Conservation (phyloP, 2,797 vertebrate genomes). For the Acomys russatus region DNA sequence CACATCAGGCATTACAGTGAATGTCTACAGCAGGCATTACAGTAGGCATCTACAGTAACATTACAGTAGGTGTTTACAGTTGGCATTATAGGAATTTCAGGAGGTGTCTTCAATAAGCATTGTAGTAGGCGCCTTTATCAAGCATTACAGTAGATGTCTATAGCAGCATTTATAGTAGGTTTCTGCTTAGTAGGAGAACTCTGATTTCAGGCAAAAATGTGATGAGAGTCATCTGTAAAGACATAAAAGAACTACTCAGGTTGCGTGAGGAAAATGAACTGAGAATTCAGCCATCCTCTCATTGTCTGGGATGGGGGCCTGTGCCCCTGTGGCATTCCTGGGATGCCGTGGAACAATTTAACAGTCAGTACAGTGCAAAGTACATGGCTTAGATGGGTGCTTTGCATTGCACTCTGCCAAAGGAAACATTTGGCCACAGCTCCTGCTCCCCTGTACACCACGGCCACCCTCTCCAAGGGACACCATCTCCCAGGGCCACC, state of each 20-base stretch:
- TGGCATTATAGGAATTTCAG: not conserved
- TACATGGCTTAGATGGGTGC: not conserved
- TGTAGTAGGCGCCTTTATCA: not conserved
- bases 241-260: not conserved
- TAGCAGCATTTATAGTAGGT: not conserved
- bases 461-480: no score
- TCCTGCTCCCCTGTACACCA: no score
- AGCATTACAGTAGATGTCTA: not conserved
- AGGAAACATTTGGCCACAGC: no score
- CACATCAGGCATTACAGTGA: not conserved
- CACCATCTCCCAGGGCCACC: no score
- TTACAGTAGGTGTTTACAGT: not conserved
- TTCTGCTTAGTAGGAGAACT: not conserved
- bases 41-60: not conserved
- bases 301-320: not conserved
- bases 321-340: no score
- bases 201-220: not conserved
- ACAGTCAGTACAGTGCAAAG: not conserved
- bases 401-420: not conserved
- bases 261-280: not conserved
- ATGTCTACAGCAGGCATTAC: not conserved
- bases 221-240: not conserved
- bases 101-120: not conserved
- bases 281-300: not conserved
- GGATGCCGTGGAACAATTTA: not conserved